These are phyloP conservation scores for Syngnathus typhle DNA, from an alignment of 2,113 vertebrate genomes.

Conservation along the genomic window DNA sequence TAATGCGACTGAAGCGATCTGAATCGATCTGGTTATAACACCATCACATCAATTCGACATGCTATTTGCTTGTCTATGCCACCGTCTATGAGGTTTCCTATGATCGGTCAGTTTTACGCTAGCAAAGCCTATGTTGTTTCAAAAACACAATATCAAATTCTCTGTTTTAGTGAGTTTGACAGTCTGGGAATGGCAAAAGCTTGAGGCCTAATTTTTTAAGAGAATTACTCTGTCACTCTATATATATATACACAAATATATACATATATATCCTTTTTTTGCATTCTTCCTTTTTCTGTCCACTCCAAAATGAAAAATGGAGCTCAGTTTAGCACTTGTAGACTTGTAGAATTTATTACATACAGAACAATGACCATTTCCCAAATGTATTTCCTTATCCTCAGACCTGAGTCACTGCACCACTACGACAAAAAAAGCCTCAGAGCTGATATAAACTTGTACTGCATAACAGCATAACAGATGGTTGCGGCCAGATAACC, in stretches of 20 bases:
- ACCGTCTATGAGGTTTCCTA: too few relatives aligned
- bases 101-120: too few relatives aligned
- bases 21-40: too few relatives aligned
- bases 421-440: constrained; percentile 24
- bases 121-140: not conserved
- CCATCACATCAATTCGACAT: not conserved
- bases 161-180: not conserved
- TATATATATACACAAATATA: too few relatives aligned
- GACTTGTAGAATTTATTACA: constrained; percentile 21
- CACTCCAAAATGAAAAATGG: constrained; percentile 8
- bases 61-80: not conserved
- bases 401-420: constrained; percentile 37
- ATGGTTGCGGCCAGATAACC: constrained; percentile 22
- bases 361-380: constrained; percentile 29
- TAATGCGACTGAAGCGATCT: too few relatives aligned
- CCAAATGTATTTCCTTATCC: constrained; percentile 23
- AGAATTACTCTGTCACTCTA: too few relatives aligned
- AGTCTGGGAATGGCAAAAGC: not conserved
- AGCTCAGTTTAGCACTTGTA: not conserved
- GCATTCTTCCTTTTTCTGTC: constrained; percentile 13
- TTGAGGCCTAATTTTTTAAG: too few relatives aligned
- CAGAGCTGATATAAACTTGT: constrained; percentile 35
- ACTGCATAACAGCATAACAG: constrained; percentile 33
- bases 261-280: not conserved
- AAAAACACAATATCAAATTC: not conserved